Evolutionary conservation across 2,888 invertebrate genomes (phyloP).

Genomic region (Scrobipalpa costella): DNA sequence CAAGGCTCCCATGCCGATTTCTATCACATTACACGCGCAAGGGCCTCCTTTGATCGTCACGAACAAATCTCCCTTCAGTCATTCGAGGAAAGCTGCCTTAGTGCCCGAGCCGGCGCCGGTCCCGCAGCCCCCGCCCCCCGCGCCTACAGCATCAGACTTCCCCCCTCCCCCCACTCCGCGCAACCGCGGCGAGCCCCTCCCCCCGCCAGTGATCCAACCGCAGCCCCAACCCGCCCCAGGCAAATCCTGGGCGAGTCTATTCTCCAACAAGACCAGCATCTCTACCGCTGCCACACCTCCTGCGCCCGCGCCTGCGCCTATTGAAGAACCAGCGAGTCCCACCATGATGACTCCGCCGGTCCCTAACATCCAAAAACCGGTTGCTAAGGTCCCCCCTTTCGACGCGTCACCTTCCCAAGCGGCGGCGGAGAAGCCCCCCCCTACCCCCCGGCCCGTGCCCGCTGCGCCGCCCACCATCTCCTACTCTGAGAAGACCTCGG

Average conservation of each 20-base stretch:
- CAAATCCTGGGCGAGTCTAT: constrained; percentile 86
- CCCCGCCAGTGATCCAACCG: constrained; percentile 56
- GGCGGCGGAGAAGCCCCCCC: constrained; percentile 54
- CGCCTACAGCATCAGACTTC: constrained; percentile 77
- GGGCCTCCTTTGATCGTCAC: constrained; percentile 75
- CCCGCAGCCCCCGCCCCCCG: constrained; percentile 70
- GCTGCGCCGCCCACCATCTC: constrained; percentile 47
- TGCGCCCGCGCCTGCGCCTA: constrained; percentile 40
- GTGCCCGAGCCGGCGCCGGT: constrained; percentile 60
- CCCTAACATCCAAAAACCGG: constrained; percentile 74
- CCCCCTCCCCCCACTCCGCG: constrained; percentile 74
- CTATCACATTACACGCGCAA: constrained; percentile 71
- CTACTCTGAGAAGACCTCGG: constrained; percentile 62
- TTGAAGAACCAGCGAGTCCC: constrained; percentile 64
- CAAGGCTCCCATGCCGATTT: constrained; percentile 74
- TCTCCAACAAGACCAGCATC: constrained; percentile 66
- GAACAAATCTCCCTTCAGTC: constrained; percentile 73
- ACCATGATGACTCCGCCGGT: constrained; percentile 52
- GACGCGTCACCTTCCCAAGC: constrained; percentile 72
- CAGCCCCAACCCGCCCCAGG: constrained; percentile 71
- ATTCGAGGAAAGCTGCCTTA: constrained; percentile 61
- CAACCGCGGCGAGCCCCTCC: constrained; percentile 61
- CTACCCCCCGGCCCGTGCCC: constrained; percentile 41
- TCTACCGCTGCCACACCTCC: constrained; percentile 33
- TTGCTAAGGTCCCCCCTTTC: constrained; percentile 83